phyloP scores from a whole-genome alignment of 2,113 vertebrate species.

The Mandrillus leucophaeus region DNA sequence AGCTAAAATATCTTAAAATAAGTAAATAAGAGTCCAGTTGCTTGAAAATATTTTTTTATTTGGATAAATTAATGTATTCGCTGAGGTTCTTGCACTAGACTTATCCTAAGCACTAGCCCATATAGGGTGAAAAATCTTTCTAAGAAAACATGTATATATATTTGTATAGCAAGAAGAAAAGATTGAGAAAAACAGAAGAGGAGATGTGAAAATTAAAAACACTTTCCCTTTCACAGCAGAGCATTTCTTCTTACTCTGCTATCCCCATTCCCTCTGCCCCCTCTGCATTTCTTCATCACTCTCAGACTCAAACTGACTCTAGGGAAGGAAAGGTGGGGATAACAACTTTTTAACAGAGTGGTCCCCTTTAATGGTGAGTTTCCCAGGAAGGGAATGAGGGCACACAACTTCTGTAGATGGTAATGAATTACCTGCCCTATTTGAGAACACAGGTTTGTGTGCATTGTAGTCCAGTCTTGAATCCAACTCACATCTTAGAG shows the following conservation, averaged over 20 bases:
- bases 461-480: not conserved
- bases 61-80: not conserved
- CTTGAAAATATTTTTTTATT: not conserved
- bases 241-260: not conserved
- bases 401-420: not conserved
- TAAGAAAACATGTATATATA: not conserved
- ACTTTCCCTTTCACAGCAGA: not conserved
- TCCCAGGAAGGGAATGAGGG: not conserved
- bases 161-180: not conserved
- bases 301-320: not conserved
- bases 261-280: not conserved
- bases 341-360: not conserved
- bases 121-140: not conserved
- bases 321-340: not conserved
- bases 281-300: not conserved
- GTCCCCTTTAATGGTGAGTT: not conserved
- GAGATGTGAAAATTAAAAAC: too few species aligned
- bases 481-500: not conserved
- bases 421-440: not conserved
- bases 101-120: not conserved
- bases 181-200: not conserved
- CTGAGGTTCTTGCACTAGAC: not conserved
- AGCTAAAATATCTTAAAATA: not conserved
- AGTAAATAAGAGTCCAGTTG: not conserved
- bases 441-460: not conserved